Conservation (phyloP, 2,888 invertebrate genomes). For the Heteropelma amictum region DNA sequence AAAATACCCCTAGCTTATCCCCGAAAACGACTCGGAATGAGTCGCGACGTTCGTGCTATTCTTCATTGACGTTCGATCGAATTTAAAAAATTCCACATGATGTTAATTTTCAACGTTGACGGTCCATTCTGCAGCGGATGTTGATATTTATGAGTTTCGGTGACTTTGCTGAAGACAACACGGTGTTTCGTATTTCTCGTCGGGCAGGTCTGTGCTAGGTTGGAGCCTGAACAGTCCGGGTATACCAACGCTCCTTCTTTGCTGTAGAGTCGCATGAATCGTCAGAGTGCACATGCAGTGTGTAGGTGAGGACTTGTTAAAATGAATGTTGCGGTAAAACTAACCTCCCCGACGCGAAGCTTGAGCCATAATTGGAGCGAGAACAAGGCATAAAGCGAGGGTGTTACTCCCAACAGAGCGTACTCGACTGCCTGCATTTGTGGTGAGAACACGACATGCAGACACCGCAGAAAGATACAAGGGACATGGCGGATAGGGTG, state of each 20-base stretch:
- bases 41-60: no score
- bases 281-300: not conserved
- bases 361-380: conserved; percentile 45
- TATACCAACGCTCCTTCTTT: not conserved
- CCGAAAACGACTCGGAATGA: no score
- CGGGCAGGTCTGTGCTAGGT: no score
- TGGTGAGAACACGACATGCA: conserved; percentile 5
- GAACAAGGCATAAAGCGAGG: conserved; percentile 34
- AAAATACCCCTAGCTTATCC: no score
- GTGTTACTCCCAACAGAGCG: conserved; percentile 26
- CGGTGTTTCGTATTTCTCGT: not conserved
- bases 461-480: not conserved
- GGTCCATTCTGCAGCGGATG: no score
- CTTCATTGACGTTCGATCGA: no score
- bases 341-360: conserved; percentile 35
- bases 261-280: conserved; percentile 4
- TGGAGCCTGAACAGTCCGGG: no score
- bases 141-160: not conserved
- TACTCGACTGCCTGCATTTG: conserved; percentile 9
- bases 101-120: no score
- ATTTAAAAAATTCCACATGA: no score
- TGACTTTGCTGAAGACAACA: not conserved
- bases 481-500: not conserved
- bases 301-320: not conserved
- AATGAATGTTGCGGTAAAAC: conserved; percentile 1